Percentiles rank a stretch among this genome's conserved stretches.
These are phyloP conservation scores for Amphipyra tragopoginis DNA, from an alignment of 2,888 invertebrate species.

Conservation along the genomic window DNA sequence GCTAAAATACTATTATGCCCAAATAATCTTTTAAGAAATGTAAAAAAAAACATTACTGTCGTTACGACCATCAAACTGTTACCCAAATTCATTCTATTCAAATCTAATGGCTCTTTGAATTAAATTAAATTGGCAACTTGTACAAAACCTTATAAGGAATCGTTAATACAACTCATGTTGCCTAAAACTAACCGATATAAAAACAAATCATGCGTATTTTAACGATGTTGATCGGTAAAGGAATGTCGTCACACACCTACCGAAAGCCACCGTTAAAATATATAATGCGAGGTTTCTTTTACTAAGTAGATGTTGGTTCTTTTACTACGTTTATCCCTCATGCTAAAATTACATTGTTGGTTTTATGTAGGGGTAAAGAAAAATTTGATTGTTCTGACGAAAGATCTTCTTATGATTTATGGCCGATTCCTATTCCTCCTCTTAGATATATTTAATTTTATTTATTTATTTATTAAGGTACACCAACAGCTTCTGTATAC, in stretches of 20 bases:
- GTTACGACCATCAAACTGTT: neutral
- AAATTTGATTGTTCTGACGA: too few species aligned
- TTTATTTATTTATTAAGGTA: too few species aligned
- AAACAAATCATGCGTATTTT: constrained; percentile 37
- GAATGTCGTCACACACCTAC: constrained; percentile 38
- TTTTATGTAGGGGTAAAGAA: too few species aligned
- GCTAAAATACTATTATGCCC: too few species aligned
- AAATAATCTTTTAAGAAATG: too few species aligned
- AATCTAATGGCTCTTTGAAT: constrained; percentile 1
- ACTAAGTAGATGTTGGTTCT: neutral
- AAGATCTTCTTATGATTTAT: too few species aligned
- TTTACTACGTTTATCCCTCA: neutral
- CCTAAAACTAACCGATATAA: constrained; percentile 38
- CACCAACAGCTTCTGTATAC: too few species aligned
- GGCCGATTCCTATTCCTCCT: too few species aligned
- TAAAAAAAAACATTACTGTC: neutral
- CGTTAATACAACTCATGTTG: constrained; percentile 29
- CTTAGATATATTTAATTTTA: too few species aligned
- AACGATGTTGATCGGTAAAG: constrained; percentile 20
- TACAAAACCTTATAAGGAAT: constrained; percentile 9
- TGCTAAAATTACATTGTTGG: too few species aligned
- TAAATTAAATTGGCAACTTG: constrained; percentile 40
- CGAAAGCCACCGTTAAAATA: constrained; percentile 10
- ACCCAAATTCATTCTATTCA: constrained; percentile 2
- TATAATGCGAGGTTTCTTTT: constrained; percentile 20